Evolutionary conservation across 2,797 vertebrate genomes (phyloP), one percentile per base, ranked within the genome.

Genomic region (Sphenopsis melanotis): DNA sequence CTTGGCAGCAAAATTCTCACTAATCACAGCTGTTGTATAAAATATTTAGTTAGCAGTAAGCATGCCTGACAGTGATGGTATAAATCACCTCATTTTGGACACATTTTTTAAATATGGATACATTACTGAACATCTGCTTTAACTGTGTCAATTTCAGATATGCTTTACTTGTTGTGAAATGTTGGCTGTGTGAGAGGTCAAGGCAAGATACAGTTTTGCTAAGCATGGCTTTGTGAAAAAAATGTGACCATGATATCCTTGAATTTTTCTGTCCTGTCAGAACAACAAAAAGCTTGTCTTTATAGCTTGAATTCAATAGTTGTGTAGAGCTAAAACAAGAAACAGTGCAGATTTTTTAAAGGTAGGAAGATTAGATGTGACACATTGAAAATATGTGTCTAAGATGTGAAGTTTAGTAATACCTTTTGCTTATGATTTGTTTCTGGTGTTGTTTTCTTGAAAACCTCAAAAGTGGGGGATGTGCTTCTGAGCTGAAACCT

Each of bases 41-140:
- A 93, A 83, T 79, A 49, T 50, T 95, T 69, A 64, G 76, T 39
- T 94, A 96, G 60, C 75, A 89, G n/a, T 85, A 94, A 95, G 68
- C 71, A 63, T 91, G 60, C 57, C 87, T 94, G 37, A 79, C 63
- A 95, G 61, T 95, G 34, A 61, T 90, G 61, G 41, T 80, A 89
- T 96, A 95, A 97, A 96, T 97, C 85, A 88, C 75, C 66, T 93
- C 10, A 27, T 89, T 96, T 91, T 72, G 84, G 94, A 90, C 69
- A 85, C 61, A 37, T 95, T 83, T 93, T 96, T 81, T 17, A 53
- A 63, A 89, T 55, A 46, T 75, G 7, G 60, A 91, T 77, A 77
- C 65, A 23, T 61, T 83, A 68, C 32, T 88, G 79, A 97, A 96
- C 87, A 95, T 55, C 97, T 97, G 93, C 70, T 95, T 95, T 57